Evolutionary conservation across 2,113 vertebrate genomes (phyloP).

Genomic region (Corythoichthys haematopterus): DNA sequence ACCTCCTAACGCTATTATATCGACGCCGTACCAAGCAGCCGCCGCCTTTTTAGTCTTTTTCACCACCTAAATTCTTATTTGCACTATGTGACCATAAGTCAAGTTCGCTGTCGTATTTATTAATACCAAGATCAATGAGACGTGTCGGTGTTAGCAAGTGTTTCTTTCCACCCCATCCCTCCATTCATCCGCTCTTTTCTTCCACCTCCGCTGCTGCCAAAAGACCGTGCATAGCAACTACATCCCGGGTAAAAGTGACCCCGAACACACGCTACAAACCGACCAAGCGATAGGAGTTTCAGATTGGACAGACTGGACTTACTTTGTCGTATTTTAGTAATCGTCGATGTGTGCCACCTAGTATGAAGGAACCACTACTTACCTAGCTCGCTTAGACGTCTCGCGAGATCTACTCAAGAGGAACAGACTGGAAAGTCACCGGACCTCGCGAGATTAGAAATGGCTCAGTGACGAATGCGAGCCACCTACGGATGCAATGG

Average conservation of each 20-base stretch:
- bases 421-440: background rate
- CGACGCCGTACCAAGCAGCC: background rate
- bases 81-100: background rate
- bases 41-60: background rate
- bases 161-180: constrained; percentile 39
- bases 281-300: background rate
- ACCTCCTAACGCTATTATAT: background rate
- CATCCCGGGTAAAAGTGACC: background rate
- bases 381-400: constrained; percentile 40
- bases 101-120: background rate
- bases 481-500: background rate
- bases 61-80: rapidly evolving
- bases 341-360: constrained; percentile 6
- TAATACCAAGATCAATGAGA: constrained; percentile 3
- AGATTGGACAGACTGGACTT: background rate
- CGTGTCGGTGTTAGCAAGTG: constrained; percentile 25
- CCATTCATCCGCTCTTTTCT: constrained; percentile 24
- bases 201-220: constrained; percentile 14
- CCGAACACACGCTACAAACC: background rate
- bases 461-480: background rate
- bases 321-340: background rate
- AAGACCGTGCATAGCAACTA: background rate
- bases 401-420: constrained; percentile 34
- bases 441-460: constrained; percentile 51
- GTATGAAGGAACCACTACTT: constrained; percentile 22